Evolutionary conservation across 1,140 invertebrate genomes (phyloP), one percentile per base, ranked within the genome.

Genomic region (Caenorhabditis brenneri): DNA sequence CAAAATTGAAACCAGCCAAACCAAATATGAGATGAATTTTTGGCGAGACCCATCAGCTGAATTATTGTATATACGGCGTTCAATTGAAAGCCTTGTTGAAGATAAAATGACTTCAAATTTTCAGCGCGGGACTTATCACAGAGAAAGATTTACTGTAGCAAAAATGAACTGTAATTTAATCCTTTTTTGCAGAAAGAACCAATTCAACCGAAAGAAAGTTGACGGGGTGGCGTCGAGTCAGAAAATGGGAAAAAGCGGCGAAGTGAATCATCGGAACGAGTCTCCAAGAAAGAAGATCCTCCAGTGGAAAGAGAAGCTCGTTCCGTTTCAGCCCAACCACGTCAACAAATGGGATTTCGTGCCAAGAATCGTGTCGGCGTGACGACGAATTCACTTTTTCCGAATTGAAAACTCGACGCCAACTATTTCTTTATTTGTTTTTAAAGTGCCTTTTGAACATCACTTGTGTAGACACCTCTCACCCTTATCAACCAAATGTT

Each of bases 141-240:
- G n/a, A n/a, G n/a, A n/a, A n/a, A n/a, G n/a, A n/a, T n/a, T n/a
- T n/a, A n/a, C n/a, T n/a, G n/a, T n/a, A n/a, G n/a, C n/a, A n/a
- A n/a, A n/a, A n/a, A n/a, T n/a, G n/a, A n/a, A n/a, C n/a, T n/a
- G n/a, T n/a, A n/a, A n/a, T n/a, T n/a, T n/a, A 27, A 55, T 55
- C 7, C 5, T 55, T 27, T 29, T 16, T 60, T 74, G 7, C 65
- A 74, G 65, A 74, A 74, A 42, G 65, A 74, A 42, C 65, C 42
- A 74, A 42, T 33, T 29, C 65, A 74, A 42, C 65, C 65, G 15
- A 33, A 36, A 6, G 65, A 74, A 19, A 74, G 65, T 74, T 74
- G 65, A 74, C 65, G 65, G 65, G 65, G 65, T 74, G 65, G 65
- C 65, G 65, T 74, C 65, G 65, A 74, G 65, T 46, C 65, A n/a